Percentiles rank a stretch among this genome's conserved stretches.
Conservation (phyloP, 2,797 vertebrate genomes). For the Masticophis lateralis region DNA sequence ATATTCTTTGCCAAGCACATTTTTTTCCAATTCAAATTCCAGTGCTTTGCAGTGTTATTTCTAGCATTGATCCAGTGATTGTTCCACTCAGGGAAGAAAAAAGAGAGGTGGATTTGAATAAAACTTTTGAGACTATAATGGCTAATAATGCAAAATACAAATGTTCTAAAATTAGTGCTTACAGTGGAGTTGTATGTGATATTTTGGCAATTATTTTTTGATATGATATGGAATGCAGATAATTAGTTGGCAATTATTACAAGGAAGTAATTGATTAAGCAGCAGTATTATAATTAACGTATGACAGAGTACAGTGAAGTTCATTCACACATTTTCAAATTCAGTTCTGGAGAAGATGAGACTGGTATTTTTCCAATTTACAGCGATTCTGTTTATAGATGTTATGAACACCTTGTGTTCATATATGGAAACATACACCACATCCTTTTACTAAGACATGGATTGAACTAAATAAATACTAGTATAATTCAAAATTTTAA, state of each 20-base stretch:
- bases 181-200: not conserved
- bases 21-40: not conserved
- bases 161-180: not conserved
- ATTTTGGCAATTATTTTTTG: no score
- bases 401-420: not conserved
- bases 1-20: not conserved
- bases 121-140: not conserved
- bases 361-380: not conserved
- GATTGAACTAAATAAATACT: not conserved
- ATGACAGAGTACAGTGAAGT: not conserved
- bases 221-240: not conserved
- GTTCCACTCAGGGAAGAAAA: not conserved
- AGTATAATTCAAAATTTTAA: not conserved
- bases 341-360: not conserved
- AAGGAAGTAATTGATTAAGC: not conserved
- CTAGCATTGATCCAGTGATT: not conserved
- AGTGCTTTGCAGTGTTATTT: not conserved
- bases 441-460: not conserved
- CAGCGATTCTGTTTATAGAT: not conserved
- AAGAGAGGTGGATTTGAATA: not conserved
- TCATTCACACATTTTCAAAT: not conserved
- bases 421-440: not conserved
- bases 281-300: not conserved
- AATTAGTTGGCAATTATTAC: not conserved
- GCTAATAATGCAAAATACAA: not conserved